phyloP scores from a whole-genome alignment of 1,140 invertebrate species.

The Steinernema khuongi region DNA sequence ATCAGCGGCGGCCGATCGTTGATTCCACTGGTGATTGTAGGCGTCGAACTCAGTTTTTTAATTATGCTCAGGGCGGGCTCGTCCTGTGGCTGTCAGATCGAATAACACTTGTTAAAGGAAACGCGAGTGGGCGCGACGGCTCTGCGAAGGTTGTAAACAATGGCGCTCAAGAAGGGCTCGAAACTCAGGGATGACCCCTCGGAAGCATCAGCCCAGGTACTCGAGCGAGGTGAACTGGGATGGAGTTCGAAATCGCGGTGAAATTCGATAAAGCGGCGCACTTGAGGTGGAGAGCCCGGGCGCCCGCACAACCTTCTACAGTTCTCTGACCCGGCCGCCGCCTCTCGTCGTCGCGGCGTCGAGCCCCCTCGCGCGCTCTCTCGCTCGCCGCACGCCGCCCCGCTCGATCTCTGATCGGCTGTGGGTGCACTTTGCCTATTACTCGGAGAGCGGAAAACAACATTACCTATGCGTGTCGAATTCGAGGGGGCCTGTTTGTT shows the following conservation, averaged over 20 bases:
- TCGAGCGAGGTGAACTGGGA: no score
- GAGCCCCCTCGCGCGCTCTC: not conserved
- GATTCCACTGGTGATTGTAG: conserved; percentile 20
- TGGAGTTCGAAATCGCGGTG: not conserved
- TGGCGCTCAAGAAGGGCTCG: no score
- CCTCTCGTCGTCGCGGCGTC: not conserved
- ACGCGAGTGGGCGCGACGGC: conserved; percentile 5
- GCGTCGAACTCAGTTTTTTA: conserved; percentile 28
- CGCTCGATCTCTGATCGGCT: conserved; percentile 9
- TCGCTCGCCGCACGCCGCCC: not conserved
- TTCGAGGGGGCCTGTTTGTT: no score
- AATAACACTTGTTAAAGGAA: conserved; percentile 22
- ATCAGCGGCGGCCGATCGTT: not conserved
- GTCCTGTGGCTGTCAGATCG: conserved; percentile 29
- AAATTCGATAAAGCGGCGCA: not conserved
- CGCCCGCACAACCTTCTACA: not conserved
- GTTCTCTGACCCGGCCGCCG: conserved; percentile 8
- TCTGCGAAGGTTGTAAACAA: not conserved
- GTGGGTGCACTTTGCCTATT: conserved; percentile 6
- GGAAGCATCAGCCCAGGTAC: no score
- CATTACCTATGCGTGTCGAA: conserved; percentile 46
- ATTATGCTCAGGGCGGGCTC: not conserved
- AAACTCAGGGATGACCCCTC: no score
- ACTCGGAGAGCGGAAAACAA: conserved; percentile 23
- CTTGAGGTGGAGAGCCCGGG: not conserved